Evolutionary conservation across 2,888 invertebrate species (phyloP), one percentile per base, ranked within the genome.

Genomic region (Drosophila kokeensis): DNA sequence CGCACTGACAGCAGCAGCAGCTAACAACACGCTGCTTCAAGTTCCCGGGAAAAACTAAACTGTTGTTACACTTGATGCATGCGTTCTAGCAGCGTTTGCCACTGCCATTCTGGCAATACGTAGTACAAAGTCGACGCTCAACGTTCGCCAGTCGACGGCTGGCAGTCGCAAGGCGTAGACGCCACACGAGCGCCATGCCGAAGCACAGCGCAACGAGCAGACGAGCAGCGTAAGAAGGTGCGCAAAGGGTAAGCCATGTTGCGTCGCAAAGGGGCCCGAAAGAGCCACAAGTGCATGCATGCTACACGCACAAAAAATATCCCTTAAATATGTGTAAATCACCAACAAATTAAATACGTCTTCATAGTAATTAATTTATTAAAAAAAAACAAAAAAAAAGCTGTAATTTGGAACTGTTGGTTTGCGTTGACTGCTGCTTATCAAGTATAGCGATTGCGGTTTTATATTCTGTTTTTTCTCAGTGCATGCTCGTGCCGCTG

Each of bases 1-100:
- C 70, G 61, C 57, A 73, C 45, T 52, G 53, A 10, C 72, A 32
- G 68, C 65, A 69, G 82, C 81, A 67, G 76, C 72, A 71, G 57
- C 69, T 62, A 69, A 78, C 80, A 89, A 92, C 87, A 86, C 91
- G 85, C 88, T 84, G 89, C 87, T 89, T 85, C 87, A 90, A 92
- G 90, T 92, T 92, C 93, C 93, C 93, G 92, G 92, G 93, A 87
- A 93, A 92, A 92, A 95, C 94, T 82, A 91, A 92, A 95, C 94
- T 81, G 94, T 94, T 90, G 76, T 85, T 89, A 83, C 87, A 92
- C 92, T 91, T 91, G 92, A 91, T 92, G 94, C 91, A 91, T 90
- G 89, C 81, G 72, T 79, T 81, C 77, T 55, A 72, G 64, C 79
- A 78, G 68, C 72, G 58, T 45, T 21, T 65, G 42, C 52, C 55